Base-by-base conservation (phyloP, 2,797 vertebrate genomes). In the Neopelma chrysocephalum region DNA sequence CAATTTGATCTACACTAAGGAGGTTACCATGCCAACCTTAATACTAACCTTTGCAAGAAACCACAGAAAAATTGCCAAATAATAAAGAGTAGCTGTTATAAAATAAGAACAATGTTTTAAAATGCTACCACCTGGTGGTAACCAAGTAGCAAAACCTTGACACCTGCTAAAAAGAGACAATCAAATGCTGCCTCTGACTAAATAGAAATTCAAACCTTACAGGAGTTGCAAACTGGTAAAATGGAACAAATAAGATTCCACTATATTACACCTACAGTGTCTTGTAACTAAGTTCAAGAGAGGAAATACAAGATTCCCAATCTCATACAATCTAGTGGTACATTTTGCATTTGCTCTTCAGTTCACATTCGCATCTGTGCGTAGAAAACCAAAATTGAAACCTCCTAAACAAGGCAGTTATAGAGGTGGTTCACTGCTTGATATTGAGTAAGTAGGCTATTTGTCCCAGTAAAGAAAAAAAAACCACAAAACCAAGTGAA, bases 91-190 rank as follows among this genome's bases (percentile, higher is more conserved):
- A 64, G 51, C 7, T 38, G 7, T 43, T 76, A 27, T 60, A 66
- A 93, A 90, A 32, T 19, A 70, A 60, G 4, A 86, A 31, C 89
- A 95, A 89, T 2, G 54, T 78, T 97, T 96, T 97, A 78, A 96
- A 96, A 97, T 97, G 92, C 96, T 96, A 93, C 96, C 97, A 97
- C 94, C 97, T 97, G 96, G 87, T 97, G 97, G 96, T 77, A 86
- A 88, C n/a, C 3, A 2, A 51, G 10, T 12, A 68, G 56, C 62
- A 96, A 95, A 94, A 77, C 82, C 45, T 40, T 78, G 34, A 70
- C 42, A 70, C 36, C 4, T 4, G 16, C 17, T 56, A 13, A 76
- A 87, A 64, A n/a, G 34, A 7, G 9, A 38, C 18, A 15, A 69
- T 43, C 36, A 50, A 42, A 22, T 72, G 27, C 57, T 81, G 8